Evolutionary conservation across 2,113 vertebrate species (phyloP).

Genomic region (Microcebus ravelobensis): DNA sequence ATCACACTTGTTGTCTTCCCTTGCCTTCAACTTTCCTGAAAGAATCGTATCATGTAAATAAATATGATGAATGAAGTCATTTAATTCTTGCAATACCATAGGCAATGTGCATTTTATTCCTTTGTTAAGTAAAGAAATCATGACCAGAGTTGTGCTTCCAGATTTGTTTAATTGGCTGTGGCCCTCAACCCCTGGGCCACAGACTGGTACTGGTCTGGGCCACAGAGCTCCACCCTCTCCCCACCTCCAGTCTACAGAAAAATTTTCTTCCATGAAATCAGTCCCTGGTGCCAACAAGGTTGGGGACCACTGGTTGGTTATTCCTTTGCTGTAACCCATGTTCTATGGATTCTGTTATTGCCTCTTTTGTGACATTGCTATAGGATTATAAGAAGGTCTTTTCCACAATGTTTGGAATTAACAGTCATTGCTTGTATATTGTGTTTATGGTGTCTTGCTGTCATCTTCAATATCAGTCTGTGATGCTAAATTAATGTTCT

Average conservation of each 20-base stretch:
- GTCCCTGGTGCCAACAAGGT: no score
- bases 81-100: background rate
- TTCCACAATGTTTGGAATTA: background rate
- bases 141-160: background rate
- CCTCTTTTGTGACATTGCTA: background rate
- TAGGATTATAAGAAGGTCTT: background rate
- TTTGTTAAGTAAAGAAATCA: background rate
- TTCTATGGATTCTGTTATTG: background rate
- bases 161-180: no score
- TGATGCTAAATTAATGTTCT: background rate
- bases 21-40: background rate
- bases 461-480: background rate
- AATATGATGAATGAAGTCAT: background rate
- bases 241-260: no score
- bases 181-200: no score
- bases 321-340: background rate
- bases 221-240: no score
- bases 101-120: background rate
- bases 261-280: no score
- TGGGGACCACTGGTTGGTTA: background rate
- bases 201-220: no score
- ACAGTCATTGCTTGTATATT: background rate
- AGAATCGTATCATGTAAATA: background rate
- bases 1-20: background rate
- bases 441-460: background rate